Evolutionary conservation across 37 sponge, comb jelly and placozoan species (phyloP), one percentile per base, ranked within the genome.

Genomic region (Crambe crambe): DNA sequence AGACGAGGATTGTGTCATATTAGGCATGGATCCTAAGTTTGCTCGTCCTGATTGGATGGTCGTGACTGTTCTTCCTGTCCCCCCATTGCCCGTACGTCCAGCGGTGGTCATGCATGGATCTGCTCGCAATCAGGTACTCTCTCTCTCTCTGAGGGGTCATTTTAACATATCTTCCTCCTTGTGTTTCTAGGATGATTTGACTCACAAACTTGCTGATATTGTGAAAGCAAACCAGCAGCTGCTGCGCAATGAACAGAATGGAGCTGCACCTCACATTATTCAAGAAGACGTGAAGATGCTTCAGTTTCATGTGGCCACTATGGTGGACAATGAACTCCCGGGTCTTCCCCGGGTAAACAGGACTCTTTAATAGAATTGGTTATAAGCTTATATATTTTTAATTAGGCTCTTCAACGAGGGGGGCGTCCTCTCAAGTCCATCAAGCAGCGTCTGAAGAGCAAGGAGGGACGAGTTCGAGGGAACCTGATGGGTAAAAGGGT

Each of bases 401-500:
- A 58, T 3, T 65, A 98, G 91, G 99, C 99, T 1, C 73, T 94
- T 30, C 99, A 99, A 68, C 74, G 93, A 31, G 80, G 94, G 31
- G 99, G 99, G 0, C 83, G 97, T 22, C 95, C 98, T 0, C 90
- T 99, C 40, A 99, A 99, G 76, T 96, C 99, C 1, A 72, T 99
- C 67, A 99, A 99, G 70, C 95, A 96, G 70, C 51, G 99, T 43
- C 81, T 99, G 41, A 99, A 99, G 76, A 88, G 89, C 72, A 99
- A 99, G 65, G 99, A 99, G 84, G 99, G 99, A 0, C 90, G 99
- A 67, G 91, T 99, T 26, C 80, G 99, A 42, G 99, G 99, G 1
- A 99, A 99, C 76, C 73, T 99, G 73, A 99, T 99, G 99, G 99
- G 99, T 43, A 99, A 99, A 78, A 88, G 99, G 67, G 99, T 99